Evolutionary conservation across 2,797 vertebrate genomes (phyloP), one percentile per base, ranked within the genome.

Genomic region (Aulostomus chinensis): DNA sequence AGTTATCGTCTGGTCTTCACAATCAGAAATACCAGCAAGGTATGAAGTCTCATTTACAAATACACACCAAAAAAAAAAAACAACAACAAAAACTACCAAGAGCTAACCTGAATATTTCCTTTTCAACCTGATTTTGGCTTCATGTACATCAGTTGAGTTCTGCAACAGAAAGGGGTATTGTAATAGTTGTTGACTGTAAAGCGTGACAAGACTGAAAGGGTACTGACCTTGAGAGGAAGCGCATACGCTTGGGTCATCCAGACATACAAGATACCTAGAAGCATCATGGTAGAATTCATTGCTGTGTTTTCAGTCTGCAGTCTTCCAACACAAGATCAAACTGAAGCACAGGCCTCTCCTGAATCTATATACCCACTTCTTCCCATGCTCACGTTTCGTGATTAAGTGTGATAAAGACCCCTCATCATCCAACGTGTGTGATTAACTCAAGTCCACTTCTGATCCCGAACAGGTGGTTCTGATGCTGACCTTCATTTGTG

Each of bases 191-290:
- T 24, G 25, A 2, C 8, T 38, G 13, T 4, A 59, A 61, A 54
- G 9, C 30, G 42, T 4, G 2, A 22, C 8, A 45, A 18, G 3
- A 31, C 1, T 0, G 4, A 12, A 31, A 4, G 11, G 11, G 16
- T 45, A 77, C 86, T 81, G 67, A 92, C 91, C 87, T 89, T 76
- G 7, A 90, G 37, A 21, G 90, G 89, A 15, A 90, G 58, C 20
- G 78, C 17, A 41, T 64, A 81, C 2, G 45, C 70, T 41, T 81
- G 81, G 10, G 67, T 70, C 52, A 86, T 18, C 34, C 86, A 14
- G 25, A 72, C 85, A 41, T 84, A 48, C 30, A 83, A 43, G 49
- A 82, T 2, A 21, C 56, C 39, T 40, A 86, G 50, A 5, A 81
- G 39, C 33, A 86, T 68, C 49, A 59, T 34, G 1, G 43, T 30